Percentiles rank a stretch among this genome's conserved stretches.
These are phyloP conservation scores for Adelosebastes latens DNA, from an alignment of 2,797 vertebrate genomes.

Conservation along the genomic window DNA sequence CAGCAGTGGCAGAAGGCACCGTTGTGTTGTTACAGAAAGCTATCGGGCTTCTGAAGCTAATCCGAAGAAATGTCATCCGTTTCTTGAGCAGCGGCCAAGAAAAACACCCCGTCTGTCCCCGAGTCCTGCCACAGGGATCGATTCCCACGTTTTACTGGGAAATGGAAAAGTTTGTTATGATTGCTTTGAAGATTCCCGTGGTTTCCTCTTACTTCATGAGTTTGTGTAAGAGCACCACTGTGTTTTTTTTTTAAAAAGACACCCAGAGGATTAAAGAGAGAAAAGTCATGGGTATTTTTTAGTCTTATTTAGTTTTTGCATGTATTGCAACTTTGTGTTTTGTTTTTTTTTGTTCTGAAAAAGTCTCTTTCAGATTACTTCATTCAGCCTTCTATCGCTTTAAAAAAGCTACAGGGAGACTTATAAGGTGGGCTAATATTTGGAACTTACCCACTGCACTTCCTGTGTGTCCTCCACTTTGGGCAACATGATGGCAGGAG, in stretches of 20 bases:
- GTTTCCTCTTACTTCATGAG: constrained; percentile 76
- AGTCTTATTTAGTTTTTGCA: constrained; percentile 38
- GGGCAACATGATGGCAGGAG: constrained; percentile 96
- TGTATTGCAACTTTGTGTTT: constrained; percentile 9
- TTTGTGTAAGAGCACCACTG: constrained; percentile 60
- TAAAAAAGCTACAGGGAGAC: not conserved
- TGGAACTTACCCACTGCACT: constrained; percentile 89
- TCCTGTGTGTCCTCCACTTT: constrained; percentile 93
- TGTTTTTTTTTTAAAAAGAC: constrained; percentile 69
- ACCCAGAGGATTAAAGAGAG: constrained; percentile 40
- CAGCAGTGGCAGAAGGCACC: constrained; percentile 49
- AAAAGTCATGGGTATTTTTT: constrained; percentile 62
- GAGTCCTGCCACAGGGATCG: constrained; percentile 72
- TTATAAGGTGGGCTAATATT: not conserved
- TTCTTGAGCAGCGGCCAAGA: constrained; percentile 78
- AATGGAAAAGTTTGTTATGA: constrained; percentile 82
- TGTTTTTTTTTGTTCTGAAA: not conserved
- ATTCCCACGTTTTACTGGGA: constrained; percentile 77
- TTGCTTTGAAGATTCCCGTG: constrained; percentile 79
- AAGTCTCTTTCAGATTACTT: not conserved
- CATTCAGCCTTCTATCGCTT: not conserved
- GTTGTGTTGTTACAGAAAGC: constrained; percentile 61
- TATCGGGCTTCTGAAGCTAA: constrained; percentile 70
- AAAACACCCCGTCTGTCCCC: constrained; percentile 70
- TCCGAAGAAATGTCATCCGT: constrained; percentile 77